Percentiles rank a stretch among this genome's conserved stretches.
These are phyloP conservation scores for Morone chrysops DNA, from an alignment of 2,113 vertebrate genomes.

Conservation along the genomic window DNA sequence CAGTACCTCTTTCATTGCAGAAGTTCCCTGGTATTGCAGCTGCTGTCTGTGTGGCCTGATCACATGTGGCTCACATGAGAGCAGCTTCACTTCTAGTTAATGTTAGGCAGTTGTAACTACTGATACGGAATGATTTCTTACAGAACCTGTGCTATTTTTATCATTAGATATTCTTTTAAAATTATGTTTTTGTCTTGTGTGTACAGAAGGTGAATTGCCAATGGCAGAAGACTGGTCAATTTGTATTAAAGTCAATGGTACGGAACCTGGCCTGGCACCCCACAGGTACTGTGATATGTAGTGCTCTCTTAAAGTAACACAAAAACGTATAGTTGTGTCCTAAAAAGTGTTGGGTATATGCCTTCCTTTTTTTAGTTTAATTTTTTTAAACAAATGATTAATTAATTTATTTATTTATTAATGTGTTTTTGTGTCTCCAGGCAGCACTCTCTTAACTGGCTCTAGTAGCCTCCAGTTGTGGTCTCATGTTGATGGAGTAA, in stretches of 20 bases:
- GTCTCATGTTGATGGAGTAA: slow-evolving; percentile 82
- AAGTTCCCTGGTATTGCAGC: not conserved
- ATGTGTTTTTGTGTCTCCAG: slow-evolving; percentile 76
- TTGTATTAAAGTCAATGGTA: slow-evolving; percentile 88
- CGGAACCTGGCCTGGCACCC: slow-evolving; percentile 96
- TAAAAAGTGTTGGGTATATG: not conserved
- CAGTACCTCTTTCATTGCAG: slow-evolving; percentile 20
- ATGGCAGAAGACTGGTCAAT: slow-evolving; percentile 97
- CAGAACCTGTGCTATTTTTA: not conserved
- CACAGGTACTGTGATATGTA: slow-evolving; percentile 84
- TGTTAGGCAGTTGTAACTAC: slow-evolving; percentile 48
- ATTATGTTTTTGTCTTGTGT: slow-evolving; percentile 1
- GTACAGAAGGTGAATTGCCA: slow-evolving; percentile 88
- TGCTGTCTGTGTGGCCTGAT: slow-evolving; percentile 29
- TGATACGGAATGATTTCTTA: not conserved
- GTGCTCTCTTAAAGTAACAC: not conserved
- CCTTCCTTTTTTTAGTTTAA: not conserved
- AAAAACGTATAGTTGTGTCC: too few species aligned
- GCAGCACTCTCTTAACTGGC: slow-evolving; percentile 91
- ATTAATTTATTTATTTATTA: too few species aligned
- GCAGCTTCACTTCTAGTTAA: slow-evolving; percentile 15
- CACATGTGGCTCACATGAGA: slow-evolving; percentile 49
- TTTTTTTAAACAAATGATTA: not conserved
- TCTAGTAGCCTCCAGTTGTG: slow-evolving; percentile 92
- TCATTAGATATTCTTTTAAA: not conserved